A percentile compares a stretch with the other conserved stretches of the same genome.
These are phyloP conservation scores for Drosophila borborema DNA, from an alignment of 2,888 invertebrate species.

Conservation along the genomic window DNA sequence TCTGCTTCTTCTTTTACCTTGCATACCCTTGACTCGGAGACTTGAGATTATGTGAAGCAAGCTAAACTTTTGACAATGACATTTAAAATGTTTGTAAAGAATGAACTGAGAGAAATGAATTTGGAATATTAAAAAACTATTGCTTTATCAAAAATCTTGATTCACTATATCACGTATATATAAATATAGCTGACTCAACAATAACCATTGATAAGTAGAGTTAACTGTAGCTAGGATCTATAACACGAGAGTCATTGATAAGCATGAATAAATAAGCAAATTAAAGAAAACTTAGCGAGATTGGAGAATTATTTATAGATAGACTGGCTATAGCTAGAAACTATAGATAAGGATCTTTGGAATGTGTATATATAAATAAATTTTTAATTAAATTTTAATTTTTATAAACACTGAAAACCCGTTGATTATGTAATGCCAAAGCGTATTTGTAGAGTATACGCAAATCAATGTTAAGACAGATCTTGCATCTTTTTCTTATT, in stretches of 20 bases:
- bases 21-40: constrained; percentile 33
- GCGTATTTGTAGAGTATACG: constrained; percentile 27
- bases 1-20: constrained; percentile 5
- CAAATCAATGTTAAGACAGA: not conserved
- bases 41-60: not conserved
- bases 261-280: not conserved
- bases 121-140: too few species aligned
- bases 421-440: not conserved
- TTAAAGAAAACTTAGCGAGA: not conserved
- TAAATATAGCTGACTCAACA: not conserved
- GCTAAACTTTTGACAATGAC: not conserved
- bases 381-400: not conserved
- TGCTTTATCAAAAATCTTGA: not conserved
- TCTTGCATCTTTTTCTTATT: not conserved
- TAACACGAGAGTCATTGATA: not conserved
- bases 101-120: too few species aligned
- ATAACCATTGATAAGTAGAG: not conserved
- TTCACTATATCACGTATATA: not conserved
- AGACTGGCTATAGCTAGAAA: not conserved
- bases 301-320: not conserved
- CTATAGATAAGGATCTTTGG: not conserved
- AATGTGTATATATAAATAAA: too few species aligned
- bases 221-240: not conserved
- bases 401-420: not conserved
- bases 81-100: not conserved